A percentile compares a stretch with the other conserved stretches of the same genome.
Evolutionary conservation across 2,888 invertebrate species (phyloP).

Genomic region (Lycophotia porphyrea): DNA sequence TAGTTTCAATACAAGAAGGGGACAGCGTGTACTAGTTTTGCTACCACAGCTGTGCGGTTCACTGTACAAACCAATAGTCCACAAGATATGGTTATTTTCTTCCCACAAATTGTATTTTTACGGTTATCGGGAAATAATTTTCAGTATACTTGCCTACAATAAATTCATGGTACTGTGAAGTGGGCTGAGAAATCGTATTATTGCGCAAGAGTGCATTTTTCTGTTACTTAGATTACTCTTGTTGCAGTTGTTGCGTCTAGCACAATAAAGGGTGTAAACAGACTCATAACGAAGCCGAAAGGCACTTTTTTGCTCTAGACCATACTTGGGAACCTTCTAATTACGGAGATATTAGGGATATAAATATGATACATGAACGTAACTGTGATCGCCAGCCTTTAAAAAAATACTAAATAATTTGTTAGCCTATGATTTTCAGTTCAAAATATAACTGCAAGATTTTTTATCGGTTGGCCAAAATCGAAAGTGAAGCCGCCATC

Average conservation of each 20-base stretch:
- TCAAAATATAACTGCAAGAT: background rate
- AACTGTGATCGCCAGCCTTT: no score
- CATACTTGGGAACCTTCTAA: no score
- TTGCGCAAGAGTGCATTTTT: background rate
- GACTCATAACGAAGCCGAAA: no score
- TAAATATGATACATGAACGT: no score
- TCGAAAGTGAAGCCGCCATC: background rate
- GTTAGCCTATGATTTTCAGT: background rate
- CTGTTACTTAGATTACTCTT: background rate
- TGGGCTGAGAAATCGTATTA: background rate
- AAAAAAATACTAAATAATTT: background rate
- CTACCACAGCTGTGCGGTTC: background rate
- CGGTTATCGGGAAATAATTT: slow-evolving; percentile 39
- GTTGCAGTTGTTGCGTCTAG: background rate
- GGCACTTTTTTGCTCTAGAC: no score
- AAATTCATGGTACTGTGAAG: slow-evolving; percentile 6
- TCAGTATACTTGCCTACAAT: slow-evolving; percentile 32
- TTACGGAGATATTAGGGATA: no score
- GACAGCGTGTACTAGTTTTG: background rate
- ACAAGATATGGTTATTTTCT: slow-evolving; percentile 52
- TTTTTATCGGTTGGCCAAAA: background rate
- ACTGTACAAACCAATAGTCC: slow-evolving; percentile 22
- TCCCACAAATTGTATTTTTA: slow-evolving; percentile 51
- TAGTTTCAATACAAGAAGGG: background rate
- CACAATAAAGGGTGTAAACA: no score